Evolutionary conservation across 1,140 invertebrate species (phyloP).

Genomic region (Bombyx mandarina): DNA sequence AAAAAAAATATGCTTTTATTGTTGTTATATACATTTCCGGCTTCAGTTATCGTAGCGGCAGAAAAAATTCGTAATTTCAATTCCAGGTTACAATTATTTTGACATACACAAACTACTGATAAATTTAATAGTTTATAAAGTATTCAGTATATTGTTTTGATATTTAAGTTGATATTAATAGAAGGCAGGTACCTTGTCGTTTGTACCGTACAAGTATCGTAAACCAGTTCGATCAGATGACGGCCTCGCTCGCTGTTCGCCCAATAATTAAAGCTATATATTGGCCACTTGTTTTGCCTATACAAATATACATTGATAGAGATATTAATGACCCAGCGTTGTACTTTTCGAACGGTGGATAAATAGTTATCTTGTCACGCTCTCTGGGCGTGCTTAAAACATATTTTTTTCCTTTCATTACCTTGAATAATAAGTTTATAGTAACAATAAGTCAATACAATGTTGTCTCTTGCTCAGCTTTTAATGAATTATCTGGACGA

Average conservation of each 20-base stretch:
- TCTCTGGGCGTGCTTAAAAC: constrained; percentile 15
- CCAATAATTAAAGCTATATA: constrained; percentile 60
- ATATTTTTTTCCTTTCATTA: constrained; percentile 14
- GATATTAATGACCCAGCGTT: constrained; percentile 32
- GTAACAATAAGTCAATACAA: no score
- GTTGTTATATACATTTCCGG: no score
- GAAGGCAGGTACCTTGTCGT: constrained; percentile 22
- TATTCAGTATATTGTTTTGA: no score
- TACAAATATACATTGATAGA: constrained; percentile 48
- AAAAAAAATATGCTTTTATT: no score
- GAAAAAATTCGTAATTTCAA: no score
- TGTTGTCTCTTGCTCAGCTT: no score
- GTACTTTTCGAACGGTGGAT: constrained; percentile 27
- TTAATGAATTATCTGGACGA: no score
- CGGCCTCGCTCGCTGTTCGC: constrained; percentile 49
- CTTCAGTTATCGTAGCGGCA: no score
- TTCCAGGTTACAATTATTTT: no score
- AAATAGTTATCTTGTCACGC: constrained; percentile 24
- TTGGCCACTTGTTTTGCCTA: constrained; percentile 49
- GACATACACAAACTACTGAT: no score
- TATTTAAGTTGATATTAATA: not conserved
- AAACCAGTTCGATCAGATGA: constrained; percentile 60
- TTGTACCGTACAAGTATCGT: constrained; percentile 38
- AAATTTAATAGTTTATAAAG: no score
- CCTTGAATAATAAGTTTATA: constrained; percentile 5